phyloP scores from a whole-genome alignment of 2,888 invertebrate species.

The Apamea epomidion region DNA sequence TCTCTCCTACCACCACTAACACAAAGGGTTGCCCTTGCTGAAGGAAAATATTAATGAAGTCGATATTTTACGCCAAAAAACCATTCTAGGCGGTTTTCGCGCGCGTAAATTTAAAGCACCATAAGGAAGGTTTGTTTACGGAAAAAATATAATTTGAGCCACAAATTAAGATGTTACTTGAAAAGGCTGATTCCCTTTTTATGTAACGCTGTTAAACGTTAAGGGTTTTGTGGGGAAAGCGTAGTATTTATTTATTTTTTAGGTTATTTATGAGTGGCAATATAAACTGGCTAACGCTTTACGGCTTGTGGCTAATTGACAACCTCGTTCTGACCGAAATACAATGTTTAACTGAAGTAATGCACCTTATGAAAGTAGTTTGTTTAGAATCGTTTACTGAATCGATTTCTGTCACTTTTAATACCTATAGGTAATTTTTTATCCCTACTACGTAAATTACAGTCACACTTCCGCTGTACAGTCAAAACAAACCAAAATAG shows the following conservation, averaged over 20 bases:
- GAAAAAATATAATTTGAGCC: slow-evolving; percentile 37
- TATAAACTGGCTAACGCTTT: neutral
- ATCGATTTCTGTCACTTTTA: too few relatives aligned
- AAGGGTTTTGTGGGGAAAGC: slow-evolving; percentile 3
- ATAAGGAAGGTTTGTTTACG: slow-evolving; percentile 11
- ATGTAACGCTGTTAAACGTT: slow-evolving; percentile 31
- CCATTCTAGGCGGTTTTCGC: slow-evolving; percentile 15
- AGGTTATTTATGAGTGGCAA: slow-evolving; percentile 3
- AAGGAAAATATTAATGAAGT: slow-evolving; percentile 50
- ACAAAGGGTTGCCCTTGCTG: slow-evolving; percentile 7
- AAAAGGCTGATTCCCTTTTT: slow-evolving; percentile 33
- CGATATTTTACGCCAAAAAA: slow-evolving; percentile 51
- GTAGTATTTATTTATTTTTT: slow-evolving; percentile 15
- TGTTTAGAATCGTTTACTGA: too few relatives aligned
- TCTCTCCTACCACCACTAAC: neutral
- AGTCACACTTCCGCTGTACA: too few relatives aligned
- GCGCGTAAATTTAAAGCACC: slow-evolving; percentile 36
- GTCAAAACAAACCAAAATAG: too few relatives aligned
- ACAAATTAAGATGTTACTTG: slow-evolving; percentile 49
- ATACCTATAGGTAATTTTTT: too few relatives aligned
- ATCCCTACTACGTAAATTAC: too few relatives aligned
- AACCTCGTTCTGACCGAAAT: neutral
- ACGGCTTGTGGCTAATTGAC: neutral
- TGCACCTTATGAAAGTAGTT: too few relatives aligned
- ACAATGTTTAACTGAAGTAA: too few relatives aligned